Base-by-base conservation (phyloP, 2,888 invertebrate species). In the Ophion slaviceki region DNA sequence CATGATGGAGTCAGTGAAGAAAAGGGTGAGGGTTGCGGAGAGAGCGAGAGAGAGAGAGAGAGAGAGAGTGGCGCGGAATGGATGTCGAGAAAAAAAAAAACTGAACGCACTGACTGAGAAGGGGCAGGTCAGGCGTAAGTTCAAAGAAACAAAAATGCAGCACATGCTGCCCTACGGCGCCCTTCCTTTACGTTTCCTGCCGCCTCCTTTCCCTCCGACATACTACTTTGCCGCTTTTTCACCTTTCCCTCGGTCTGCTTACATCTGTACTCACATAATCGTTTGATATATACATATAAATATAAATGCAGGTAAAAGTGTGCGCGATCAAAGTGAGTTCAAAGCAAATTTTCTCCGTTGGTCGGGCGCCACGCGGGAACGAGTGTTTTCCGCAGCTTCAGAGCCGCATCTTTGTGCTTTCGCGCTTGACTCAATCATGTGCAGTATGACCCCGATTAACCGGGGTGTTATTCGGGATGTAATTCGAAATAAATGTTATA, bases 101-200 rank as follows among this genome's bases (percentile, higher is more conserved):
- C 45, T 45, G 17, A 64, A 64, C 85, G 85, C 82, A 85, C 80
- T 77, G 62, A 82, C 82, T 77, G 57, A 59, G 85, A 71, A 59
- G 70, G 75, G 76, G 61, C 64, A 86, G 82, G 77, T 83, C 86
- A 81, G 86, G 80, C 80, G 83, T 74, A 75, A 86, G 80, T 86
- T 86, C 86, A 86, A 86, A 86, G 83, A 75, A 86, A 53, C 67
- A 67, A 85, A 77, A 80, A 76, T 76, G 47, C 74, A 47, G 66
- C 53, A 53, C 64, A 67, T 57, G 45, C 74, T 78, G 83, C 67
- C 47, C 77, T 80, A 57, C 72, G 62, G 66, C 71, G 71, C 61
- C 80, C 74, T 77, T 72, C 67, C 59, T 78, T 53, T 62, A 36
- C 28, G 36, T 47, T 4, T 40, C 36, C 20, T 28, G 8, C 17